Conservation (phyloP, 2,797 vertebrate species). For the Hemitrygon akajei region DNA sequence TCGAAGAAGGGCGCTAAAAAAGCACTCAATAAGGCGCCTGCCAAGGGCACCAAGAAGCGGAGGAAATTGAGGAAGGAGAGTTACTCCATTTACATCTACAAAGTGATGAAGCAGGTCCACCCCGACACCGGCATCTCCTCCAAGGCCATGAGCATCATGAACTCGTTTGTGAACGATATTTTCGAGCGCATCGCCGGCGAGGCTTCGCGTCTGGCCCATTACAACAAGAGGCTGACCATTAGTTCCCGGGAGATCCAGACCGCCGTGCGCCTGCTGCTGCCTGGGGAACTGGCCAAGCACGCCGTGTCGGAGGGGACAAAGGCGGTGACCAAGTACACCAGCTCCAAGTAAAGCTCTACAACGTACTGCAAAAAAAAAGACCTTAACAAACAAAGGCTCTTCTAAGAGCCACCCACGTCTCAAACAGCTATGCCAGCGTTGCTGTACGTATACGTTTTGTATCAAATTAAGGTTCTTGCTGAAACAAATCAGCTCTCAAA, state of each 20-base stretch:
- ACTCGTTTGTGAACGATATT: not conserved
- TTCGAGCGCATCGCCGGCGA: not conserved
- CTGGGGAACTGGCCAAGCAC: not conserved
- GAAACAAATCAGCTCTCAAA: no score
- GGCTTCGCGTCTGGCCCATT: conserved; percentile 7
- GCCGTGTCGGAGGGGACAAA: not conserved
- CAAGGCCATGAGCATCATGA: not conserved
- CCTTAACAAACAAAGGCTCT: not conserved
- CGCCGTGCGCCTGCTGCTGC: not conserved
- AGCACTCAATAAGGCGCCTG: not conserved
- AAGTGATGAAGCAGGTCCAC: not conserved
- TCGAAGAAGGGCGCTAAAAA: not conserved
- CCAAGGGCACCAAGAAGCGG: not conserved
- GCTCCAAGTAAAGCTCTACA: not conserved
- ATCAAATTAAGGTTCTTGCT: no score
- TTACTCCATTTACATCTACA: not conserved
- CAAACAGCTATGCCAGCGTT: no score
- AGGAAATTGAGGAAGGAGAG: not conserved
- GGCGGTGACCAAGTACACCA: not conserved
- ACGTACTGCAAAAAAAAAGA: not conserved
- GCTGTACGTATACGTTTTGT: no score
- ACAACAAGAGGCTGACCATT: not conserved
- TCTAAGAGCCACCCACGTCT: not conserved
- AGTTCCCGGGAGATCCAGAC: not conserved
- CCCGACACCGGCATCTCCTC: not conserved